Conservation (phyloP, 2,113 vertebrate species). For the Macaca mulatta region DNA sequence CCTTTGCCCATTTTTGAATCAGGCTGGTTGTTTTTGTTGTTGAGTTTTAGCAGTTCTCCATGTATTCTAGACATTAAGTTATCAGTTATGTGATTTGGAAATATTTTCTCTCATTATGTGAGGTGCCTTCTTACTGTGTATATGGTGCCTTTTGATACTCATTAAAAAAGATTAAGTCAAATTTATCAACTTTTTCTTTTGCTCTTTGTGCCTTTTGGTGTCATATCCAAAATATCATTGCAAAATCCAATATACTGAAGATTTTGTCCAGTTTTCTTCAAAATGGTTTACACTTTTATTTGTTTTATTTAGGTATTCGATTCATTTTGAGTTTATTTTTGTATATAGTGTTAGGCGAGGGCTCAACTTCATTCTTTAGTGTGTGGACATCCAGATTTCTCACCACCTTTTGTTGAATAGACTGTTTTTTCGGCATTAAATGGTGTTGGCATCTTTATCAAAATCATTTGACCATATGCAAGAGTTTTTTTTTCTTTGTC, state of each 20-base stretch:
- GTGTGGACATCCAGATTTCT: not conserved
- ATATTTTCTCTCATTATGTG: not conserved
- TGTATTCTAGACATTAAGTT: not conserved
- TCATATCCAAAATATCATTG: not conserved
- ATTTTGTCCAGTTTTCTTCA: not conserved
- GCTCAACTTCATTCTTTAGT: not conserved
- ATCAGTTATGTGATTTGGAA: not conserved
- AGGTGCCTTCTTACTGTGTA: not conserved
- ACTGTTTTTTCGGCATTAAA: not conserved
- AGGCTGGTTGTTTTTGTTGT: not conserved
- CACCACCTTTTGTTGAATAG: not conserved
- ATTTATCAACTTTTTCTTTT: not conserved
- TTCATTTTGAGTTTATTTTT: not conserved
- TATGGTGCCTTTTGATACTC: not conserved
- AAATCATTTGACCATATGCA: not conserved
- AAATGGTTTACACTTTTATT: not conserved
- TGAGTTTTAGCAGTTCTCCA: not conserved
- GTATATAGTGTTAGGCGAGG: not conserved
- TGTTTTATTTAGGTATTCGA: not conserved
- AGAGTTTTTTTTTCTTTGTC: not conserved
- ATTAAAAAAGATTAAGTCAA: not conserved
- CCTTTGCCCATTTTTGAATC: not conserved
- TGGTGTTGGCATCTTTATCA: not conserved
- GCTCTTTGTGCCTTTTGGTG: not conserved
- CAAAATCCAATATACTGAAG: not conserved